These are phyloP conservation scores for Leptoclinus maculatus DNA, from an alignment of 2,797 vertebrate species.

Conservation along the genomic window DNA sequence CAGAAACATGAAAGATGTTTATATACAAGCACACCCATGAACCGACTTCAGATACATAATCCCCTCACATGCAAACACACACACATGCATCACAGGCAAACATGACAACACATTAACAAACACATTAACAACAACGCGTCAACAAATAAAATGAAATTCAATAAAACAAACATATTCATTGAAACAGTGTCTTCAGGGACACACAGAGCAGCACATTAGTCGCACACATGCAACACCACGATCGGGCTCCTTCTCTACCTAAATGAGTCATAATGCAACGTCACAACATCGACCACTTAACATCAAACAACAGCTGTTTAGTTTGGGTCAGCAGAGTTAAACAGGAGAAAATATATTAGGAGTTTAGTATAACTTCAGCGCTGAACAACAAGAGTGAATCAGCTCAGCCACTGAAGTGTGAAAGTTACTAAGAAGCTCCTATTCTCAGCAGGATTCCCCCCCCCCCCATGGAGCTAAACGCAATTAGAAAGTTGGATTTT, in stretches of 20 bases:
- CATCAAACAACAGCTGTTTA: slow-evolving; percentile 40
- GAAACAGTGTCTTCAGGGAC: slow-evolving; percentile 6
- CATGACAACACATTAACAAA: no score
- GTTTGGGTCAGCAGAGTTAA: slow-evolving; percentile 25
- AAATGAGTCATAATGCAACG: slow-evolving; percentile 67
- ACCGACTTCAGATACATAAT: background rate
- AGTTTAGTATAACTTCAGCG: slow-evolving; percentile 11
- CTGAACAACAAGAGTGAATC: background rate
- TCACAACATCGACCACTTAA: slow-evolving; percentile 41
- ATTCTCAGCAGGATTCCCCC: background rate
- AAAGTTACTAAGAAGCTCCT: background rate
- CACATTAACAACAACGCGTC: background rate
- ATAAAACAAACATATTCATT: background rate
- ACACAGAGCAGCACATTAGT: slow-evolving; percentile 17
- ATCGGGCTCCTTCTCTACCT: slow-evolving; percentile 49
- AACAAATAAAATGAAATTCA: no score
- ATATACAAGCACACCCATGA: no score
- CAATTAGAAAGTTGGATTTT: background rate
- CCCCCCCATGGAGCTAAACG: background rate
- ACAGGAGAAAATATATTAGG: background rate
- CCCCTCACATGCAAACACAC: background rate
- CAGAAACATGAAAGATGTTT: background rate
- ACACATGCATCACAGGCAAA: background rate
- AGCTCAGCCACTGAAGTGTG: slow-evolving; percentile 2
- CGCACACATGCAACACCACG: slow-evolving; percentile 42